phyloP scores from a whole-genome alignment of 2,797 vertebrate species.

The Oophaga sylvatica region DNA sequence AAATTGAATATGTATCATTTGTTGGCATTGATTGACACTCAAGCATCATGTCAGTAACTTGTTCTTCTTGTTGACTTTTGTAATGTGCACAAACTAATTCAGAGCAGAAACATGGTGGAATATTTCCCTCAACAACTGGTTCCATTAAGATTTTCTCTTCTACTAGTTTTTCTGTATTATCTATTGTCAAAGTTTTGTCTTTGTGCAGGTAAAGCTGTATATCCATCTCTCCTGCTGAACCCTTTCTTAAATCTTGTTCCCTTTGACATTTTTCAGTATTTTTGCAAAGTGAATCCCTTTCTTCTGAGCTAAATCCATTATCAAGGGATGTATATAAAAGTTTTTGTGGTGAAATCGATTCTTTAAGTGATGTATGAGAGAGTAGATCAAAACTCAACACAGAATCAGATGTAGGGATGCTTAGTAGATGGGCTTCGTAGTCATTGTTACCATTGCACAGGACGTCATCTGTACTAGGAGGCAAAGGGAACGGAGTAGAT shows the following conservation, averaged over 20 bases:
- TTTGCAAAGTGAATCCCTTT: fast-evolving
- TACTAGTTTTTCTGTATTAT: neutral
- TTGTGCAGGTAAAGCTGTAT: neutral
- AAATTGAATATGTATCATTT: constrained; percentile 64
- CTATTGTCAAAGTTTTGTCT: neutral
- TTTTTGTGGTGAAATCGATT: constrained; percentile 11
- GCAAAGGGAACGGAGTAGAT: constrained; percentile 10
- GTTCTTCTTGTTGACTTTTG: constrained; percentile 56
- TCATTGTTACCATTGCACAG: neutral
- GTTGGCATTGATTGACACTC: constrained; percentile 60
- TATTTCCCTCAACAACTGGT: constrained; percentile 57
- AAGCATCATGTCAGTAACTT: neutral
- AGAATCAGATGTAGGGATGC: neutral
- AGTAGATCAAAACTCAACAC: constrained; percentile 38
- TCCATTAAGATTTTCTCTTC: neutral
- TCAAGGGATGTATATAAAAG: constrained; percentile 1
- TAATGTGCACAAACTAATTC: constrained; percentile 64
- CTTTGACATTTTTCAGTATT: fast-evolving
- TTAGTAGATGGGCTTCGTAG: constrained; percentile 17
- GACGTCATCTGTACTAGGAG: neutral
- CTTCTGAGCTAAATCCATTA: neutral
- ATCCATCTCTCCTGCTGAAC: neutral
- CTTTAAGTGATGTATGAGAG: constrained; percentile 5
- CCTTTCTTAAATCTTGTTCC: constrained; percentile 4
- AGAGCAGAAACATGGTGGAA: constrained; percentile 62